These are phyloP conservation scores for Sebastes schlegelii DNA, from an alignment of 2,113 vertebrate genomes.

Conservation along the genomic window DNA sequence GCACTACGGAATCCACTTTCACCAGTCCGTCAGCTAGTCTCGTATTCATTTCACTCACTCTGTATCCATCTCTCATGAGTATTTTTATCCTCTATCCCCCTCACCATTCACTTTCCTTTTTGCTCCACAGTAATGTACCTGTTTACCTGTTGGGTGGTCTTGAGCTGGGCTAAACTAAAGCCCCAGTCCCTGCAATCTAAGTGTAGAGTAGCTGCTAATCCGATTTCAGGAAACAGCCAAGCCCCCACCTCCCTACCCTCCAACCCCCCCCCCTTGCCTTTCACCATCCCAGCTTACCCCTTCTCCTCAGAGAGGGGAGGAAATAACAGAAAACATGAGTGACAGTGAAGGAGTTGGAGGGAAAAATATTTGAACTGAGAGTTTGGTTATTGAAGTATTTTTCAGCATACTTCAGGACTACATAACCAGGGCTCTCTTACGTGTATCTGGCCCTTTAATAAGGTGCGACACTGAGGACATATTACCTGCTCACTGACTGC, in stretches of 20 bases:
- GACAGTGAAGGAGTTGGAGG: constrained; percentile 49
- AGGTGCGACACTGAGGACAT: constrained; percentile 83
- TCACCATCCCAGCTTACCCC: constrained; percentile 76
- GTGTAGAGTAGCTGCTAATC: constrained; percentile 88
- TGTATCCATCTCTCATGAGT: constrained; percentile 57
- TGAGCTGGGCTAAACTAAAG: constrained; percentile 81
- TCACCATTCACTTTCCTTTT: constrained; percentile 59
- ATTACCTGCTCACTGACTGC: constrained; percentile 86
- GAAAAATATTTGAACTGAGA: constrained; percentile 32
- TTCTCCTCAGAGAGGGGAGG: constrained; percentile 60
- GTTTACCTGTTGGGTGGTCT: constrained; percentile 89
- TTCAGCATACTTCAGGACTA: constrained; percentile 85
- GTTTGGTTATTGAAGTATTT: constrained; percentile 71
- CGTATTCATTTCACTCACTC: constrained; percentile 69
- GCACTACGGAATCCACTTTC: constrained; percentile 35
- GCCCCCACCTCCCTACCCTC: constrained; percentile 69
- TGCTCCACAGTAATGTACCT: constrained; percentile 82
- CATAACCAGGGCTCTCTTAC: constrained; percentile 82
- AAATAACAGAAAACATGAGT: constrained; percentile 55
- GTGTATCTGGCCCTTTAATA: constrained; percentile 85
- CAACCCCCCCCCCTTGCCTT: constrained; percentile 25
- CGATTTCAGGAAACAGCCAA: constrained; percentile 88
- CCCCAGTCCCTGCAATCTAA: constrained; percentile 82
- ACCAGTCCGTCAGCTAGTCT: constrained; percentile 29
- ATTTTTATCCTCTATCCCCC: constrained; percentile 58